Evolutionary conservation across 2,113 vertebrate species (phyloP), one percentile per base, ranked within the genome.

Genomic region (Emydura subglobosa): DNA sequence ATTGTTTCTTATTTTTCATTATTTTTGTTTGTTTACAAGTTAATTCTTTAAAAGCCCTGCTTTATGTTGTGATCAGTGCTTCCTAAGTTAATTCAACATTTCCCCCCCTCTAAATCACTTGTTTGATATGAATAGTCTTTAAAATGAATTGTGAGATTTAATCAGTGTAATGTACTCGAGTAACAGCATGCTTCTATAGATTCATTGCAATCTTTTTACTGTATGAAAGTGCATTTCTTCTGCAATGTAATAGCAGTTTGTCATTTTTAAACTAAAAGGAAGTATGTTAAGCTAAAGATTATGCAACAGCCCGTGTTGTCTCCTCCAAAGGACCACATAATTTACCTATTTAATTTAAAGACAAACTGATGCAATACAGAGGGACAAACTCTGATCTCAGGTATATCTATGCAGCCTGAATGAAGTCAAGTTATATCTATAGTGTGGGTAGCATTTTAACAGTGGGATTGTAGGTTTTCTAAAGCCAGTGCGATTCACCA

Each of bases 21-120:
- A 42, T 95, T 96, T 94, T 89, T 93, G 57, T 94, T 96, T 93
- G 74, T 94, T 95, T 96, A 68, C 88, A 95, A 91, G 82, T 96
- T 97, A 95, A 95, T 97, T 96, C 85, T 94, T 95, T 93, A 92
- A 96, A 95, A 97, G 83, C 91, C 92, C 78, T 92, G 65, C 90
- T 93, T 80, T 83, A 83, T 55, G 50, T 80, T 87, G 6, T 93
- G 93, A 90, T 81, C 85, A 54, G 87, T 95, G 79, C 50, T 94
- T n/a, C 57, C 47, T 88, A 84, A 72, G 85, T 94, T 96, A 94
- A 93, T 94, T 96, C 90, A 88, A 7, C 86, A 87, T 90, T 85
- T 90, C 50, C 34, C 79, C 78, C 54, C 82, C 85, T 94, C 47
- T 89, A 90, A 96, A 85, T 94, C 79, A 87, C 61, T 90, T 79